Percentiles rank a stretch among this genome's conserved stretches.
Evolutionary conservation across 2,797 vertebrate genomes (phyloP).

Genomic region (Phataginus tricuspis): DNA sequence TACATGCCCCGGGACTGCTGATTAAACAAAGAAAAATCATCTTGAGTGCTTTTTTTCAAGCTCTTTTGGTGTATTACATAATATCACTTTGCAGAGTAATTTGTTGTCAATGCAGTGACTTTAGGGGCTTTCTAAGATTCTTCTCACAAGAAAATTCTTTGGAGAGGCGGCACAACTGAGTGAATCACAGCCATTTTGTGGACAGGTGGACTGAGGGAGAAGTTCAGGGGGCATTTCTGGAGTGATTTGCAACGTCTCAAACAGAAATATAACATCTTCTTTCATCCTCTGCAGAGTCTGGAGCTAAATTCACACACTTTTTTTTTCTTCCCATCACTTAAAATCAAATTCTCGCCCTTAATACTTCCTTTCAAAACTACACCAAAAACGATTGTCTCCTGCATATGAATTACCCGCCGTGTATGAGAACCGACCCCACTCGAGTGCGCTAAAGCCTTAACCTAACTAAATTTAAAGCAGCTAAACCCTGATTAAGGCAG

Average conservation of each 20-base stretch:
- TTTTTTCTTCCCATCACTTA: slow-evolving; percentile 35
- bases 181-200: neutral
- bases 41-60: neutral
- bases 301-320: slow-evolving; percentile 62
- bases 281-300: slow-evolving; percentile 59
- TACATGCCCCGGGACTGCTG: neutral
- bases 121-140: neutral
- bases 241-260: neutral
- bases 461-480: neutral
- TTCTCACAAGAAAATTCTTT: neutral
- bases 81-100: neutral
- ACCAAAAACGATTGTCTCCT: neutral
- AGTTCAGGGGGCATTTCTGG: neutral
- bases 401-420: slow-evolving; percentile 39
- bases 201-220: neutral
- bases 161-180: neutral
- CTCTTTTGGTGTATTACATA: neutral
- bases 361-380: slow-evolving; percentile 55
- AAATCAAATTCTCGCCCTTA: slow-evolving; percentile 69
- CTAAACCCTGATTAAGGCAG: neutral
- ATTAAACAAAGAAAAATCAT: neutral
- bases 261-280: slow-evolving; percentile 38
- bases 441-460: neutral
- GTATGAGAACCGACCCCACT: neutral
- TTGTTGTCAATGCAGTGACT: neutral